Evolutionary conservation across 2,797 vertebrate genomes (phyloP).

Genomic region (Ctenopoma multispine): DNA sequence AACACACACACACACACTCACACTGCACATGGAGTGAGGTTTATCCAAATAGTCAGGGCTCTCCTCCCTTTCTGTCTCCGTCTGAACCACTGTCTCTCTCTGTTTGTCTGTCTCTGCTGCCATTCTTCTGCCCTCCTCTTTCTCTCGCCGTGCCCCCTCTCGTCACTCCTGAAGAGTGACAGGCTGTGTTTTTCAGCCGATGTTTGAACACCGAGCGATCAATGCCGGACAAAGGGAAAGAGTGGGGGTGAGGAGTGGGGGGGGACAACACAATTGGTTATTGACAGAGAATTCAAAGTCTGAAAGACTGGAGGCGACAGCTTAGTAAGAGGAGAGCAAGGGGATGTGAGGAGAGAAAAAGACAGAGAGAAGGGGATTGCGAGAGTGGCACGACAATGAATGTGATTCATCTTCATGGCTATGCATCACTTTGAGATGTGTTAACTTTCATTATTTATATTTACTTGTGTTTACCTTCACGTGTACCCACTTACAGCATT

Average conservation of each 20-base stretch:
- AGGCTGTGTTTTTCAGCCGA: constrained; percentile 80
- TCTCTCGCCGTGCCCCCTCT: constrained; percentile 50
- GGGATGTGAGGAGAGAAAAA: constrained; percentile 34
- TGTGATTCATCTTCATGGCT: constrained; percentile 31
- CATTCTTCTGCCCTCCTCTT: constrained; percentile 38
- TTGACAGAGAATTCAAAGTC: constrained; percentile 86
- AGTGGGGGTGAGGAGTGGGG: constrained; percentile 72
- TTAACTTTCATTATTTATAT: constrained; percentile 40
- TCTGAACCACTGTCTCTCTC: constrained; percentile 61
- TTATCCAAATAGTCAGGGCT: constrained; percentile 62
- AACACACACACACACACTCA: constrained; percentile 46
- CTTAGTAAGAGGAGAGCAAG: constrained; percentile 67
- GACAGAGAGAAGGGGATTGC: constrained; percentile 36
- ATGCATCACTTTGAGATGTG: constrained; percentile 47
- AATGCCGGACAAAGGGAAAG: constrained; percentile 82
- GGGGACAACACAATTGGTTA: constrained; percentile 85
- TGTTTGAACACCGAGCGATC: constrained; percentile 82
- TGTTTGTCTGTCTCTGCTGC: constrained; percentile 58
- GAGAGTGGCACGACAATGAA: constrained; percentile 31
- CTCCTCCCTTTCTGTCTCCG: constrained; percentile 70
- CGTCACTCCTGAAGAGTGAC: constrained; percentile 74
- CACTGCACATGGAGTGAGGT: constrained; percentile 40
- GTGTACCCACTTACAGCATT: constrained; percentile 4
- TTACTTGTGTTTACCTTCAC: constrained; percentile 46
- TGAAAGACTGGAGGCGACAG: constrained; percentile 80